phyloP scores from a whole-genome alignment of 2,888 invertebrate species.

The Trisateles emortualis region DNA sequence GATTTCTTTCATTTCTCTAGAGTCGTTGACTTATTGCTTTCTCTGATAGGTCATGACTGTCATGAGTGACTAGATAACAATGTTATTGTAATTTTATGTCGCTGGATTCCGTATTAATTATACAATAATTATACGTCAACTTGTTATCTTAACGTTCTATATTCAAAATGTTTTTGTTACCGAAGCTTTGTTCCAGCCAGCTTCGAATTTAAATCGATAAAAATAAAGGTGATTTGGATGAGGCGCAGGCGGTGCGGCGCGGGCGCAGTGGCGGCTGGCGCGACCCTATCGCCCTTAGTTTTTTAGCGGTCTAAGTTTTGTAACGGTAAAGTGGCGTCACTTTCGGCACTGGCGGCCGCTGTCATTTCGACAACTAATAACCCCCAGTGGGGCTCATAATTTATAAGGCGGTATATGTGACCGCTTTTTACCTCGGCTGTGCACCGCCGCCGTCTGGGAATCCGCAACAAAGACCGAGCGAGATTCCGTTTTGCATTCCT shows the following conservation, averaged over 20 bases:
- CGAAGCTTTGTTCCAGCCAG: slow-evolving; percentile 63
- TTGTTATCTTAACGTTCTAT: slow-evolving; percentile 55
- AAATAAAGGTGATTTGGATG: slow-evolving; percentile 63
- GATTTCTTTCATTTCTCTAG: slow-evolving; percentile 66
- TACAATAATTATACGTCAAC: slow-evolving; percentile 42
- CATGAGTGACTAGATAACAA: slow-evolving; percentile 72
- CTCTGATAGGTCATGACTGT: slow-evolving; percentile 70
- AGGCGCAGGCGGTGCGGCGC: slow-evolving; percentile 47
- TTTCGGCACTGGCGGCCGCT: slow-evolving; percentile 58
- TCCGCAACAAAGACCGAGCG: slow-evolving; percentile 80
- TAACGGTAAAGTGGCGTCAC: slow-evolving; percentile 77
- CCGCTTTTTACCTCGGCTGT: slow-evolving; percentile 78
- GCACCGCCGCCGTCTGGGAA: slow-evolving; percentile 81
- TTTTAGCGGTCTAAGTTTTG: slow-evolving; percentile 68
- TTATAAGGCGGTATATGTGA: slow-evolving; percentile 77
- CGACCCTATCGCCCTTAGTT: slow-evolving; percentile 77
- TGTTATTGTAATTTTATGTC: slow-evolving; percentile 67
- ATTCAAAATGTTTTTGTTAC: slow-evolving; percentile 58
- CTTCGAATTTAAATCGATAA: slow-evolving; percentile 67
- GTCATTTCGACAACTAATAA: slow-evolving; percentile 81
- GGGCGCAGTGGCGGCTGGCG: slow-evolving; percentile 46
- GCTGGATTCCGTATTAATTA: slow-evolving; percentile 59
- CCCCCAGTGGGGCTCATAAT: slow-evolving; percentile 72
- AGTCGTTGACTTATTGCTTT: slow-evolving; percentile 78
- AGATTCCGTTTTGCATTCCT: slow-evolving; percentile 84